Percentiles rank a stretch among this genome's conserved stretches.
Evolutionary conservation across 2,888 invertebrate genomes (phyloP).

Genomic region (Tigriopus californicus): DNA sequence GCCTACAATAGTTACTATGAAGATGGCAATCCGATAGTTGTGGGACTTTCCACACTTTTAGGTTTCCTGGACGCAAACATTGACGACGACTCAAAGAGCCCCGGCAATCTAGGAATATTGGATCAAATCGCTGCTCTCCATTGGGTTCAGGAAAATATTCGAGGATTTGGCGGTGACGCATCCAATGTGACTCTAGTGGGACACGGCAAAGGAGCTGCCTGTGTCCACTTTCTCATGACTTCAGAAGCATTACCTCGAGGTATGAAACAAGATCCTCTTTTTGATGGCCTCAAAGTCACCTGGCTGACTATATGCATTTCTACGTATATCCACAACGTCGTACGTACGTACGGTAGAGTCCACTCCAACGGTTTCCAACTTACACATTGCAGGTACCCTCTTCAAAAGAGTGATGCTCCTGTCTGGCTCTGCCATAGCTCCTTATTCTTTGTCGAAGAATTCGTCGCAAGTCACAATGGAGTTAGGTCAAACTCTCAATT

Average conservation of each 20-base stretch:
- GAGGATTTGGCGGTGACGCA: conserved; percentile 19
- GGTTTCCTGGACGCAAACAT: conserved; percentile 15
- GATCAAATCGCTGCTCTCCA: conserved; percentile 34
- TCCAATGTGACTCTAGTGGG: conserved; percentile 19
- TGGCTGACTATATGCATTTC: no score
- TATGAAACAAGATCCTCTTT: conserved; percentile 28
- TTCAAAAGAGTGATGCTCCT: conserved; percentile 51
- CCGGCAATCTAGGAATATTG: conserved; percentile 29
- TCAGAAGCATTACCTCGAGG: conserved; percentile 88
- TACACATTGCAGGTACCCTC: conserved; percentile 35
- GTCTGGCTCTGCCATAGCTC: conserved; percentile 57
- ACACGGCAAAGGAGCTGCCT: conserved; percentile 26
- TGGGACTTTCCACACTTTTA: neutral
- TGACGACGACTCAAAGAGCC: conserved; percentile 30
- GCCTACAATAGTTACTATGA: no score
- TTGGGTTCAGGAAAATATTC: conserved; percentile 35
- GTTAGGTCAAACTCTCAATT: conserved; percentile 3
- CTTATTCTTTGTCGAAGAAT: conserved; percentile 48
- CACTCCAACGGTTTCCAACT: no score
- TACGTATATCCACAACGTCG: no score
- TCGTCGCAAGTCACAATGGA: conserved; percentile 34
- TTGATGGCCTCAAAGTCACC: no score
- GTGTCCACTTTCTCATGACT: conserved; percentile 90
- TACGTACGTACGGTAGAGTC: no score
- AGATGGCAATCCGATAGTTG: neutral